Base-by-base conservation (phyloP, 2,797 vertebrate species). In the Oreonectes daqikongensis region DNA sequence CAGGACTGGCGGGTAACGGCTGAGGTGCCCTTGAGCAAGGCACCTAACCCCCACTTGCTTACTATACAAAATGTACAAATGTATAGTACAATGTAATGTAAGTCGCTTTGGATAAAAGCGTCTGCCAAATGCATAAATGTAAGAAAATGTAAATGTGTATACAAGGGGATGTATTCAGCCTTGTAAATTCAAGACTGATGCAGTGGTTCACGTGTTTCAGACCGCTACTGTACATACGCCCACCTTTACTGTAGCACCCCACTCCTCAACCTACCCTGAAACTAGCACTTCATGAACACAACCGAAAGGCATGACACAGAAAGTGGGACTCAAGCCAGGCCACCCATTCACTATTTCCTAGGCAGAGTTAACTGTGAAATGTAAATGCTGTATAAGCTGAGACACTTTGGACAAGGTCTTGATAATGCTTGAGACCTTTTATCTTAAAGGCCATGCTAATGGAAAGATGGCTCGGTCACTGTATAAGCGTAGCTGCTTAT, bases 161-260 rank as follows among this genome's bases (percentile, higher is more conserved):
- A 15, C 15, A 5, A 55, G 22, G 22, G 12, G 22, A 59, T 5
- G 7, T 30, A 59, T 30, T 59, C 12, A 26, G 12, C 26, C 53
- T 26, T 55, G 28, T 18, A 30, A 38, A 53, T 81, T 80, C 69
- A 74, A 75, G 44, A 80, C 80, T 60, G 86, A 86, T 85, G 83
- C 83, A 76, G 78, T 72, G 84, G 87, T 86, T 57, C 9, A 67
- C 46, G 52, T 69, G 75, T 78, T 68, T 68, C 70, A 68, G 75
- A 63, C 78, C 72, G 75, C 69, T 53, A 50, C 67, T 18, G 18
- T n/a, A 48, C 42, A 71, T 72, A 74, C 63, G 60, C 75, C 74
- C 78, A 79, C 69, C 50, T 72, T 72, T 28, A n/a, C n/a, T n/a
- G n/a, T n/a, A 55, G 32, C 52, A 32, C 26, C 60, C 69, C 14